Evolutionary conservation across 2,113 vertebrate species (phyloP), one percentile per base, ranked within the genome.

Genomic region (Ammodytes dubius): DNA sequence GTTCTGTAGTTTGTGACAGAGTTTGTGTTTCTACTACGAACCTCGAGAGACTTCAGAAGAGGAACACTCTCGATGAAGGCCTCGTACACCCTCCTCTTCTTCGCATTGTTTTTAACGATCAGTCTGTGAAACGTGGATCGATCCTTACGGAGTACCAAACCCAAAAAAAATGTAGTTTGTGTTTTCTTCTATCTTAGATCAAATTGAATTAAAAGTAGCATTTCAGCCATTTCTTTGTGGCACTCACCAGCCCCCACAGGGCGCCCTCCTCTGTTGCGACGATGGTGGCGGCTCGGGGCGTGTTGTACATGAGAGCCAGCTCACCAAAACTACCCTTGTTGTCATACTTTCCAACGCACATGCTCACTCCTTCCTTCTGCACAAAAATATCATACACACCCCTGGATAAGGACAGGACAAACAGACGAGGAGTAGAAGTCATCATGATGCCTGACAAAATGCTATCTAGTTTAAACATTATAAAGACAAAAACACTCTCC

Each of bases 281-380:
- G 74, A 99, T 99, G 19, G 97, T 99, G 50, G 98, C 98, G 67
- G 98, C 97, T 88, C 98, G 94, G 0, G 98, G 97, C 63, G 97
- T 99, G 93, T 99, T 99, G 94, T 99, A 99, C 98, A 99, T 99
- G 88, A 99, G 92, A 4, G 98, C 98, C 73, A 99, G 95, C 59
- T 99, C 98, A 63, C 98, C 97, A 78, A 99, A 99, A 89, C 98
- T 98, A 74, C 98, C 98, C 2, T 92, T 98, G 86, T 98, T 96
- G 90, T 99, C 95, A 14, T 99, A 99, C 69, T 95, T 93, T 67
- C 97, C 98, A 37, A 99, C 98, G 15, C 96, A 96, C 53, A 94
- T 83, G 0, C 89, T 93, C 50, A 85, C 91, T 47, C 95, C 96
- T 68, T 97, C 96, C 93, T 96, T 97, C 87, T 94, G 84, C 88